phyloP scores from a whole-genome alignment of 53 echinoderm and acorn worm species.

The Henricia sp. region DNA sequence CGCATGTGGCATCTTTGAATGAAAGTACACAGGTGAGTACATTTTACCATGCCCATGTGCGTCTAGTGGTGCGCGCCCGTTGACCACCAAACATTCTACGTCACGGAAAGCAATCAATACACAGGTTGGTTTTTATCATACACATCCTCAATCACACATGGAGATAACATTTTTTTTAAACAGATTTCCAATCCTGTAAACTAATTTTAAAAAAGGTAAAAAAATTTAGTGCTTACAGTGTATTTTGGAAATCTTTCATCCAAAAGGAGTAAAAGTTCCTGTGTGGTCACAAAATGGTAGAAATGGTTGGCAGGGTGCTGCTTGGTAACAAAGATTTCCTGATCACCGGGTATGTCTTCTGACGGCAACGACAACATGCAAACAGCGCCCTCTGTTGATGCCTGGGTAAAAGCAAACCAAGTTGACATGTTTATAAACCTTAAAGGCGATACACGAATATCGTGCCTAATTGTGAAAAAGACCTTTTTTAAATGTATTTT shows the following conservation, averaged over 20 bases:
- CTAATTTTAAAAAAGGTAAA: neutral
- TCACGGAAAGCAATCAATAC: too few relatives aligned
- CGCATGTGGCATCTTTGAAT: too few relatives aligned
- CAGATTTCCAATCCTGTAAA: neutral
- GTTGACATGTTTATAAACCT: neutral
- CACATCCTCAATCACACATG: too few relatives aligned
- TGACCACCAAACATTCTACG: too few relatives aligned
- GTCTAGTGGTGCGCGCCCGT: too few relatives aligned
- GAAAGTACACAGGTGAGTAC: too few relatives aligned
- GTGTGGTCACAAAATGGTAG: constrained; percentile 87
- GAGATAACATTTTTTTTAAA: neutral
- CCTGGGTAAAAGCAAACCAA: constrained; percentile 8
- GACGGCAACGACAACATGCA: constrained; percentile 66
- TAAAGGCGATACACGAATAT: too few relatives aligned
- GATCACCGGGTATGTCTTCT: constrained; percentile 52
- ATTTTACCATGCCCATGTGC: too few relatives aligned
- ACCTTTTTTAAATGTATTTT: too few relatives aligned
- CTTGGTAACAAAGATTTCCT: constrained; percentile 81
- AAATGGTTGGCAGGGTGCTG: constrained; percentile 93
- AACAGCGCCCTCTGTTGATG: neutral
- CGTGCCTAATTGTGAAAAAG: too few relatives aligned
- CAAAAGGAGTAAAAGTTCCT: constrained; percentile 74
- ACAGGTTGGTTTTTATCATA: too few relatives aligned
- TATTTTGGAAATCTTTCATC: constrained; percentile 90
- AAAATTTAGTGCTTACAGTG: constrained; percentile 62